A percentile compares a stretch with the other conserved stretches of the same genome.
These are phyloP conservation scores for Gorsachius magnificus DNA, from an alignment of 2,797 vertebrate species.

Conservation along the genomic window DNA sequence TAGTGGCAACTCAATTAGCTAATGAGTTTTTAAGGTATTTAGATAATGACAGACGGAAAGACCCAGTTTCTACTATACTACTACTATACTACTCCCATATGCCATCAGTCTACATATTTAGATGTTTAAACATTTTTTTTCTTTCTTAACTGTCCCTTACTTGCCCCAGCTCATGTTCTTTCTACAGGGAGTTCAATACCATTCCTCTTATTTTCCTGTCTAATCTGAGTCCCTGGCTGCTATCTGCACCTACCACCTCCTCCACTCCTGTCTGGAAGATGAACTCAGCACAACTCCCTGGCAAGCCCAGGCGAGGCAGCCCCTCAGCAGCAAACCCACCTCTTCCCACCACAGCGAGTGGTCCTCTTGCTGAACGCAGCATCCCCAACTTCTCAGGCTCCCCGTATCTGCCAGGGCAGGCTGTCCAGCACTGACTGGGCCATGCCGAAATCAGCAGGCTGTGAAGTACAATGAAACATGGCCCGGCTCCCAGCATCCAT, in stretches of 20 bases:
- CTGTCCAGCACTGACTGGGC: neutral
- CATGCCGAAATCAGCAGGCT: neutral
- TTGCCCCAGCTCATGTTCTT: neutral
- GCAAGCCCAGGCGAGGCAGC: neutral
- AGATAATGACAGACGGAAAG: neutral
- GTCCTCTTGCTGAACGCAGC: neutral
- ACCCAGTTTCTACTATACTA: neutral
- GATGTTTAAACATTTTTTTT: neutral
- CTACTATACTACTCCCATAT: too few species aligned
- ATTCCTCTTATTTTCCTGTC: neutral
- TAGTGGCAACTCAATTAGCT: neutral
- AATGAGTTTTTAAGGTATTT: constrained; percentile 1
- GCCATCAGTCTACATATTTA: neutral
- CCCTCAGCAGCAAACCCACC: neutral
- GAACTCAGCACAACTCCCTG: neutral
- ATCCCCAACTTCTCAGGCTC: neutral
- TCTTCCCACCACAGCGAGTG: neutral
- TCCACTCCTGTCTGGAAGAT: neutral
- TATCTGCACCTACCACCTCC: neutral
- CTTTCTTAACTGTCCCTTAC: neutral
- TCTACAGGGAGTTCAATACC: neutral
- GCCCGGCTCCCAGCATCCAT: neutral
- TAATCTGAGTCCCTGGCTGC: neutral
- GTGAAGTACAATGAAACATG: neutral
- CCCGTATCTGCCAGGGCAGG: neutral